A percentile compares a stretch with the other conserved stretches of the same genome.
These are phyloP conservation scores for Anguilla rostrata DNA, from an alignment of 2,113 vertebrate genomes.

Conservation along the genomic window DNA sequence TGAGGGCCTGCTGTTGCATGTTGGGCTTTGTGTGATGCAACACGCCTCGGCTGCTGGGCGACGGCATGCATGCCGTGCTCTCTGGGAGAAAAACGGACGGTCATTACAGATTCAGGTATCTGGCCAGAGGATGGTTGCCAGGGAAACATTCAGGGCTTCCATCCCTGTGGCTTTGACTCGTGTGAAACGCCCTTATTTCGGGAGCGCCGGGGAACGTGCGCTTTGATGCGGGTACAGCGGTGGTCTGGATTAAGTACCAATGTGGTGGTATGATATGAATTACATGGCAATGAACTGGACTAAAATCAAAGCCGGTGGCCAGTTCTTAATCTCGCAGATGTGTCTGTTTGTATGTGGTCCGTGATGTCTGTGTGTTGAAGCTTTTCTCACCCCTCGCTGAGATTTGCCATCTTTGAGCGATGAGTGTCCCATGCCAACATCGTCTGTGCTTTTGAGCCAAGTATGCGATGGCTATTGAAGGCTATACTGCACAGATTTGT, in stretches of 20 bases:
- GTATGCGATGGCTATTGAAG: neutral
- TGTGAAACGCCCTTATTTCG: neutral
- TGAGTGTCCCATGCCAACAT: neutral
- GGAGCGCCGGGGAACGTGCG: neutral
- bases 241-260: neutral
- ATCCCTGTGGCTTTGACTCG: conserved; percentile 29
- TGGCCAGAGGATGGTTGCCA: conserved; percentile 67
- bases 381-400: neutral
- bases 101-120: conserved; percentile 70
- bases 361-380: neutral
- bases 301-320: neutral
- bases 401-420: neutral
- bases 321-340: neutral
- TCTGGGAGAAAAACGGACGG: conserved; percentile 60
- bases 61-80: conserved; percentile 44
- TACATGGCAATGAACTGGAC: neutral
- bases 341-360: neutral
- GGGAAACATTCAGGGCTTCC: conserved; percentile 48
- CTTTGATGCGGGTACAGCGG: neutral
- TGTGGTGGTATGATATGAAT: neutral
- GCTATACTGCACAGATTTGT: neutral
- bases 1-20: neutral
- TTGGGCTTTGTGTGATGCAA: conserved; percentile 3
- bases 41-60: conserved; percentile 11
- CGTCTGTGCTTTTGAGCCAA: neutral